Base-by-base conservation (phyloP, 2,888 invertebrate genomes). In the Anoplius nigerrimus region DNA sequence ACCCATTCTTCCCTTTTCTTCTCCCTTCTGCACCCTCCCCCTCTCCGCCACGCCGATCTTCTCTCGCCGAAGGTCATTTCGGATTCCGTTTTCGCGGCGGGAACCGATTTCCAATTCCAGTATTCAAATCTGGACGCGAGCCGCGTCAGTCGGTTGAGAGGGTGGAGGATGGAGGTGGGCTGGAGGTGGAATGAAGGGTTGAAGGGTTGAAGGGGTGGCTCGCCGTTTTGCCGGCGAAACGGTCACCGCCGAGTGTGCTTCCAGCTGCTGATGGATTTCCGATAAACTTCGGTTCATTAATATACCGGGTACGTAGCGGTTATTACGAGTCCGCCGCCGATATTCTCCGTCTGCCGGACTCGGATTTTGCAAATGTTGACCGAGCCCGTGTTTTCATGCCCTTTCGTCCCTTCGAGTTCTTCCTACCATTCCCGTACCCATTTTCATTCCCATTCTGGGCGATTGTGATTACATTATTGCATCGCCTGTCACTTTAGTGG, bases 181-280 rank as follows among this genome's bases (percentile, higher is more conserved):
- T 42, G 42, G 6, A 42, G 8, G 42, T 42, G 42, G 42, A 13
- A 52, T 52, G 18, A 16, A 1, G 24, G n/a, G 27, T n/a, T 16
- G 54, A 3, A 43, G 21, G 56, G 48, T 11, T 16, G 45, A 45
- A 16, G 4, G 16, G 11, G 45, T 2, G 18, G 1, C 8, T 18
- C 48, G 48, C 48, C 48, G 8, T 48, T 48, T 48, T 5, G 11
- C 45, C 18, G 48, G 48, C 48, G 13, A 15, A 48, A 56, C 13
- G 34, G 34, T 34, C 6, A 56, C 43, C 15, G 43, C 20, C 34
- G 53, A 34, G 11, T 34, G 34, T 43, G 56, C 18, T 20, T 52
- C 5, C 51, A 52, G 42, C n/a, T 15, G 22, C 34, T 54, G 45
- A 62, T 54, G 54, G 54, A 62, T 62, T 62, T 62, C 61, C 61